These are phyloP conservation scores for Bellardia pandia DNA, from an alignment of 2,888 invertebrate genomes.

Conservation along the genomic window DNA sequence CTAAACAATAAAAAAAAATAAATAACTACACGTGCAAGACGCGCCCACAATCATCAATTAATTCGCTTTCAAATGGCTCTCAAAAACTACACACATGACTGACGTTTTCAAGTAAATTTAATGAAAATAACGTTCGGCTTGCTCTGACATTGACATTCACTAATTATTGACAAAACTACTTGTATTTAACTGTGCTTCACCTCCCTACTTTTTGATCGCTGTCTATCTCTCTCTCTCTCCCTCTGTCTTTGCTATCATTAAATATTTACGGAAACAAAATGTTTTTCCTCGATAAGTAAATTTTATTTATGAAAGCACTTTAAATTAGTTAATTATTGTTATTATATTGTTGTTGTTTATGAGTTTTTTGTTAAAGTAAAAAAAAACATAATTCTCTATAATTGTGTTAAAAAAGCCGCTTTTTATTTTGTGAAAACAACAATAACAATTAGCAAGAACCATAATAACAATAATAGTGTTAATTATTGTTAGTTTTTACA, in stretches of 20 bases:
- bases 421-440: constrained; percentile 38
- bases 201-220: not conserved
- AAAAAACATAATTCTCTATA: constrained; percentile 35
- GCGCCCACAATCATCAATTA: constrained; percentile 70
- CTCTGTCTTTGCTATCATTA: not conserved
- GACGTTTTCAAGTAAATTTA: constrained; percentile 23
- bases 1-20: not conserved
- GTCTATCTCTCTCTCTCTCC: too few relatives aligned
- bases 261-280: constrained; percentile 37
- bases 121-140: constrained; percentile 11
- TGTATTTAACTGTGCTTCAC: not conserved
- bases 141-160: constrained; percentile 68
- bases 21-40: constrained; percentile 57
- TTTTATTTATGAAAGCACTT: constrained; percentile 36
- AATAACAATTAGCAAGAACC: constrained; percentile 23
- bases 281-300: constrained; percentile 28
- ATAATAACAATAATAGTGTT: not conserved
- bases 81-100: constrained; percentile 44
- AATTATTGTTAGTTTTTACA: not conserved
- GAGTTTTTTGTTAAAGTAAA: not conserved
- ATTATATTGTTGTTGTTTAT: constrained; percentile 14
- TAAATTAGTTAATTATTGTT: constrained; percentile 37
- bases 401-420: constrained; percentile 40
- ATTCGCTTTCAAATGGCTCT: not conserved
- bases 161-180: constrained; percentile 40